Base-by-base conservation (phyloP, 2,888 invertebrate genomes). In the Cataglyphis rosenhaueri region DNA sequence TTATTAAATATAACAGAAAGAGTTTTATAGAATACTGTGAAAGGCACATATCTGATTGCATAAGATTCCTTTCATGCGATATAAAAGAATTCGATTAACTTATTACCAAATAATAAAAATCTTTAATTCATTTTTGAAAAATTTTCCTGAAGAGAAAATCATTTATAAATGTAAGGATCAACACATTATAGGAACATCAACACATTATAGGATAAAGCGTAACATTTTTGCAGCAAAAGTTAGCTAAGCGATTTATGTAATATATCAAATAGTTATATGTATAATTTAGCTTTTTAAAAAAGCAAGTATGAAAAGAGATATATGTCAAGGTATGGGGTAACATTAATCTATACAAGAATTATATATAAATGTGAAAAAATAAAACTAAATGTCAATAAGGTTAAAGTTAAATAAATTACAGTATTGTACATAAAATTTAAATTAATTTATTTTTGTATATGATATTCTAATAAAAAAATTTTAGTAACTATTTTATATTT, bases 231-330 rank as follows among this genome's bases (percentile, higher is more conserved):
- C 9, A 74, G 21, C 32, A 15, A 64, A 52, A 8, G 21, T 32
- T 48, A 32, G 5, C 0, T 6, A 66, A 64, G 18, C 6, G 32
- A 66, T 64, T 61, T 44, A 35, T 4, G 15, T 10, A 44, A 55
- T 21, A 21, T 21, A 18, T n/a, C 21, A 71, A 82, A 64, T 41
- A 74, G 25, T 1, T 10, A 3, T 44, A 0, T 18, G 55, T 78
- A 8, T 15, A 86, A 86, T 66, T 29, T 18, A 64, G 35, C 1
- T 18, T 5, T 48, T 44, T 29, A 4, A 41, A 52, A 29, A 29
- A 1, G 8, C 4, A 71, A 29, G 15, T 1, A 44, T 15, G 2
- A 44, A 48, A 18, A 5, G 48, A 29, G 1, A 44, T 15, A 44
- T 15, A 12, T 38, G 10, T 35, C 21, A 75, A 65, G 18, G 15